Base-by-base conservation (phyloP, 1,140 invertebrate species). In the Thalassaphorura encarpata region DNA sequence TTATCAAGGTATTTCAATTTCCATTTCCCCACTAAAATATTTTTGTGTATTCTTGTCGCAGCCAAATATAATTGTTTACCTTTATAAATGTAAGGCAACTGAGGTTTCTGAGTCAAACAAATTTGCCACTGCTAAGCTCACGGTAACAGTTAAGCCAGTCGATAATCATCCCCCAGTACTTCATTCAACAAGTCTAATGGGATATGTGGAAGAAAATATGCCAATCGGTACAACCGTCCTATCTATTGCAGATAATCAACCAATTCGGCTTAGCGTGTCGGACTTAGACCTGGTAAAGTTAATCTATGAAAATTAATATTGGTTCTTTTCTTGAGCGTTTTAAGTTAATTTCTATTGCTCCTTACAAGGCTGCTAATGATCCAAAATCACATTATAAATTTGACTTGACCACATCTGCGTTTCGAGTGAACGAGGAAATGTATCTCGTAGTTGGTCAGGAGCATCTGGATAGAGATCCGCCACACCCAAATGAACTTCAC, bases 91-190 rank as follows among this genome's bases (percentile, higher is more conserved):
- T n/a, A 11, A 83, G 81, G 89, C 89, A 1, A 85, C 88, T 67
- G 89, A 93, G 71, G 77, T 80, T 42, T 83, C 85, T 0, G 82
- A 85, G 70, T 76, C 79, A 0, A 80, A 81, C 62, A 74, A 86
- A 40, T 89, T 83, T 47, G 83, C 87, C 4, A 86, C 82, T 4
- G 87, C 87, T 0, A 89, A 87, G 69, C 71, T 93, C 48, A 78
- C 78, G 0, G 83, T 92, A 36, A 82, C 80, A 31, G 85, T 92
- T 0, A 82, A 87, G 61, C 85, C 86, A 8, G 84, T 89, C 0
- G 87, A 91, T 70, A 81, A 83, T 29, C 85, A 85, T 71, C 87
- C 88, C 8, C 89, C 89, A 0, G 78, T 82, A 23, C 83, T 92
- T 41, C 72, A 75, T 1, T 78, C 85, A 0, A 80, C 84, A 0